Evolutionary conservation across 2,113 vertebrate species (phyloP), one percentile per base, ranked within the genome.

Genomic region (Sminthopsis crassicaudata): DNA sequence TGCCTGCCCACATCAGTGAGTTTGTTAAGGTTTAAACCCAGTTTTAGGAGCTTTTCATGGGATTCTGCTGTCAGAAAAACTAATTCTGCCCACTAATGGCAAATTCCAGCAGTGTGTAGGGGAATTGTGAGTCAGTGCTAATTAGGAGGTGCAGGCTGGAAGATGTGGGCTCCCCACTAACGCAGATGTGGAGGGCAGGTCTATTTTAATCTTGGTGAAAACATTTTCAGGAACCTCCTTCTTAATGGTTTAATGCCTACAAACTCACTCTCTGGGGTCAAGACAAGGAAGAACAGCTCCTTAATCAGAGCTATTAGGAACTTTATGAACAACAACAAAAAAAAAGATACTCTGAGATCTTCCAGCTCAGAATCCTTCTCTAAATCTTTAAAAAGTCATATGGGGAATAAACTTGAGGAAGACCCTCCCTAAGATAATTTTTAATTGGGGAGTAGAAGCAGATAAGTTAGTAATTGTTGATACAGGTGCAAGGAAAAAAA

Each of bases 11-110:
- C 91, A 95, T 96, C 91, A 91, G 9, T 92, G 97, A 98, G 90
- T 97, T 42, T 98, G 95, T 97, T 97, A 97, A 95, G 97, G 96
- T 97, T 94, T 95, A 97, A 98, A 97, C 96, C 95, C 60, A 90
- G 93, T 96, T 96, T 93, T 93, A 98, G 95, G n/a, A 90, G 93
- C 91, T 98, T 97, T 97, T 95, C 52, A 92, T 92, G 27, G 46
- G 0, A 84, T 94, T 96, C 14, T 90, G 95, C 23, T 90, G 96
- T 91, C 96, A 95, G 97, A 95, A 54, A 84, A 94, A 57, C 84
- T 96, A 93, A 97, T 97, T 97, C 67, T 55, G 92, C 53, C 67
- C 23, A 92, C 96, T 42, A 60, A 95, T 67, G 90, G 30, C 92
- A 96, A 95, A 94, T 96, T 52, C 92, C 88, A 93, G 94, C 23